Evolutionary conservation across 2,888 invertebrate genomes (phyloP).

Genomic region (Eilema griseolum): DNA sequence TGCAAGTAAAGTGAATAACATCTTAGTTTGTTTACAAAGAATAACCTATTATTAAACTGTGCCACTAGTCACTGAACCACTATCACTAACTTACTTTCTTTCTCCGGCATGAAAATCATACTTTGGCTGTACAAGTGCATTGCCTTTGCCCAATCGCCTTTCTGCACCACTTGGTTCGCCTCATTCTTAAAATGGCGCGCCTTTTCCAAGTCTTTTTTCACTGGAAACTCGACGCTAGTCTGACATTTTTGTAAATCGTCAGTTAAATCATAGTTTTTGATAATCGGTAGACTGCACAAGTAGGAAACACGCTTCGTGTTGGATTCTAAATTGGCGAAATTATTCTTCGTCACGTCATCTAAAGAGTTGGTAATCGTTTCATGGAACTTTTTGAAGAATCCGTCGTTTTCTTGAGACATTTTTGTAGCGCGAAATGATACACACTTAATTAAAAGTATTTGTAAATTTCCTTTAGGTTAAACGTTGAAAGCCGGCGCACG

Average conservation of each 20-base stretch:
- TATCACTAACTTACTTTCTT: slow-evolving; percentile 86
- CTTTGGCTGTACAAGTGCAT: slow-evolving; percentile 90
- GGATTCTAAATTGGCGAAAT: slow-evolving; percentile 88
- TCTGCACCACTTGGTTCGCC: slow-evolving; percentile 91
- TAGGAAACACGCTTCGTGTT: slow-evolving; percentile 89
- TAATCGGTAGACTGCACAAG: slow-evolving; percentile 84
- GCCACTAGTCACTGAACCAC: background rate
- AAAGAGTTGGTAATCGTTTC: slow-evolving; percentile 85
- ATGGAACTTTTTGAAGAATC: slow-evolving; percentile 89
- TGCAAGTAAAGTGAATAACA: no score
- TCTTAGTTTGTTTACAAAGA: slow-evolving; percentile 37
- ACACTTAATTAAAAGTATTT: slow-evolving; percentile 48
- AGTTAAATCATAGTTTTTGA: slow-evolving; percentile 82
- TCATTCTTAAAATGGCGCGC: slow-evolving; percentile 89
- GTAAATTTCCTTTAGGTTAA: slow-evolving; percentile 64
- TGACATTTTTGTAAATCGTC: slow-evolving; percentile 73
- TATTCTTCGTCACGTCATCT: slow-evolving; percentile 87
- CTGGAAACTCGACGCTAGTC: slow-evolving; percentile 70
- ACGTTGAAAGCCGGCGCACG: slow-evolving; percentile 68
- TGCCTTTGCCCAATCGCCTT: slow-evolving; percentile 90
- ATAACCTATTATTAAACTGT: slow-evolving; percentile 47
- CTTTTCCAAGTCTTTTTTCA: slow-evolving; percentile 86
- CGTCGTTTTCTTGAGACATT: slow-evolving; percentile 75
- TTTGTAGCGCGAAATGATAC: slow-evolving; percentile 41
- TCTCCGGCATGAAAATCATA: slow-evolving; percentile 89